A percentile compares a stretch with the other conserved stretches of the same genome.
These are phyloP conservation scores for Grammomys surdaster DNA, from an alignment of 2,113 vertebrate genomes.

Conservation along the genomic window DNA sequence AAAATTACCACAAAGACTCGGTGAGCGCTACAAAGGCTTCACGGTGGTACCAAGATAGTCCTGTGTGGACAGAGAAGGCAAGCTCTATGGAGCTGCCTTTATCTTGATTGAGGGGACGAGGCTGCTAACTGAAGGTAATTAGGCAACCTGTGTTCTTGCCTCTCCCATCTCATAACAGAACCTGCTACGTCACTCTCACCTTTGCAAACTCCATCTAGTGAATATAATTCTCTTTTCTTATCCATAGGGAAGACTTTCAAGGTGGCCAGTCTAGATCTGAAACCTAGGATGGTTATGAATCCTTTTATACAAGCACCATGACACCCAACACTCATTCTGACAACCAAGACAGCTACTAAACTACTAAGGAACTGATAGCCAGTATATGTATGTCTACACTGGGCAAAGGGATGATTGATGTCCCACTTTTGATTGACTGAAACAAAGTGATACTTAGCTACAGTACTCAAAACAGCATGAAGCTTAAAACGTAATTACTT, in stretches of 20 bases:
- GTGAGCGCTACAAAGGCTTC: slow-evolving; percentile 4
- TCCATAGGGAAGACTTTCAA: not conserved
- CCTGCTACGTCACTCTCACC: not conserved
- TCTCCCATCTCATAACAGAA: not conserved
- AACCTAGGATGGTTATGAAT: not conserved
- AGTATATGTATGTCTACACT: too few species aligned
- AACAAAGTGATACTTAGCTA: not conserved
- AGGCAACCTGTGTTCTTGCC: not conserved
- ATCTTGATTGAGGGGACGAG: not conserved
- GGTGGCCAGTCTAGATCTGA: not conserved
- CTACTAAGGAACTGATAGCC: not conserved
- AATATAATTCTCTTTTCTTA: not conserved
- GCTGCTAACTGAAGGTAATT: not conserved
- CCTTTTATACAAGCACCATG: not conserved
- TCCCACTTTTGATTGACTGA: not conserved
- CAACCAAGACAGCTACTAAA: not conserved
- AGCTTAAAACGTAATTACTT: not conserved
- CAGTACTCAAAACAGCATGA: not conserved
- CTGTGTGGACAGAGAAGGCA: not conserved
- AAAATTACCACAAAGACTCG: slow-evolving; percentile 62
- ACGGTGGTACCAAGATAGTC: not conserved
- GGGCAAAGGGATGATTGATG: not conserved
- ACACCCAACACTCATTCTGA: not conserved
- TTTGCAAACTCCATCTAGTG: not conserved
- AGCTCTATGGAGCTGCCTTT: accelerated